Evolutionary conservation across 2,888 invertebrate genomes (phyloP).

Genomic region (Chaitophorus viminalis): DNA sequence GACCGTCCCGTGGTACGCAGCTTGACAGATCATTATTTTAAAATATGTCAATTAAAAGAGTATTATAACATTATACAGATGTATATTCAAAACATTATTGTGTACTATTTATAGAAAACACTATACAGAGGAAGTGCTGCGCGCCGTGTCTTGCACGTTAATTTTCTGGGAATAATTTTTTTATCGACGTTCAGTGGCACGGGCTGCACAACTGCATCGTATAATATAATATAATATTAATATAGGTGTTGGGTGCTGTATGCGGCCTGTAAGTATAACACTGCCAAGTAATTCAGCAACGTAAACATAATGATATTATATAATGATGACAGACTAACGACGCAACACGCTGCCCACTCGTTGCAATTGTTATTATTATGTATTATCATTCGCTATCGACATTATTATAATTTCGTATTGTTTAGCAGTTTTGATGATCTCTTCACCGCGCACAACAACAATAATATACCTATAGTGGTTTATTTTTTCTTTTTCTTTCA

Average conservation of each 20-base stretch:
- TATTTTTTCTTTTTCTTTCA: too few relatives aligned
- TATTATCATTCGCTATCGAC: not conserved
- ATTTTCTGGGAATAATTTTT: constrained; percentile 42
- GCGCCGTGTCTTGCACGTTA: not conserved
- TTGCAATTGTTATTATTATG: not conserved
- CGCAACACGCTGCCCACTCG: not conserved
- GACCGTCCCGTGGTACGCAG: too few relatives aligned
- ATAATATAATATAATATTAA: too few relatives aligned
- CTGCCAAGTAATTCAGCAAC: constrained; percentile 31
- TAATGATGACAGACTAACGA: constrained; percentile 15
- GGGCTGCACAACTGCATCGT: not conserved
- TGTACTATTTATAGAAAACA: not conserved
- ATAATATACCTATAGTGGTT: too few relatives aligned
- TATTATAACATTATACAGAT: too few relatives aligned
- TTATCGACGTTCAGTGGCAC: constrained; percentile 20
- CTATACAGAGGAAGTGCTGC: too few relatives aligned
- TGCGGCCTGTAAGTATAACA: not conserved
- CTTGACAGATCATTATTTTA: too few relatives aligned
- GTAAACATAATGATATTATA: not conserved
- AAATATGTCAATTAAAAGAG: too few relatives aligned
- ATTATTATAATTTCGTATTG: too few relatives aligned
- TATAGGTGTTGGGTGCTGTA: not conserved
- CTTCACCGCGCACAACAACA: not conserved
- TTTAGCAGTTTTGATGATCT: not conserved
- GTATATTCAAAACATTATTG: not conserved